Evolutionary conservation across 2,888 invertebrate genomes (phyloP).

Genomic region (Spodoptera exigua): DNA sequence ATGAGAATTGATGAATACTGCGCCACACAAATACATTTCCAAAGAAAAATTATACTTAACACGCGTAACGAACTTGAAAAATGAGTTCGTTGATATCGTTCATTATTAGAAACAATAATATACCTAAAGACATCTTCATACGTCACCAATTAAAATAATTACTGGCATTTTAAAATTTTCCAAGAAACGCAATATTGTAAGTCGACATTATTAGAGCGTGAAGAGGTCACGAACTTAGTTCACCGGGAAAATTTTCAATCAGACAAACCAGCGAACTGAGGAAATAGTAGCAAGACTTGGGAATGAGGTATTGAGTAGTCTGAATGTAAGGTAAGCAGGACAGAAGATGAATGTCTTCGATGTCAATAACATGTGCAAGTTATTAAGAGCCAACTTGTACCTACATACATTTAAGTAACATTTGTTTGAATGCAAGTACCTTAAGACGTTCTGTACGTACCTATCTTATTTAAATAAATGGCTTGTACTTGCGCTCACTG

Average conservation of each 20-base stretch:
- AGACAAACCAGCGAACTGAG: slow-evolving; percentile 27
- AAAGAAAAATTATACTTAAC: slow-evolving; percentile 14
- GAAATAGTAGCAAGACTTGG: slow-evolving; percentile 12
- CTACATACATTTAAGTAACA: slow-evolving; percentile 7
- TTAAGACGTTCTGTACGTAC: neutral
- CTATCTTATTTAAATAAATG: slow-evolving; percentile 25
- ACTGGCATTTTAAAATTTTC: neutral
- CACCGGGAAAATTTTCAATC: slow-evolving; percentile 37
- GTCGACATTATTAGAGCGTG: slow-evolving; percentile 36
- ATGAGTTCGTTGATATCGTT: slow-evolving; percentile 18
- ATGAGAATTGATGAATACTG: slow-evolving; percentile 32
- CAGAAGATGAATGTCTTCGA: neutral
- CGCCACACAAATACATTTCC: slow-evolving; percentile 4
- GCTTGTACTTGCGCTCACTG: slow-evolving; percentile 9
- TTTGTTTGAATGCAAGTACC: slow-evolving; percentile 14
- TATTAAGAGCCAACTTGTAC: neutral
- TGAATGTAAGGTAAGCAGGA: slow-evolving; percentile 2
- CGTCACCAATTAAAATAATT: no score
- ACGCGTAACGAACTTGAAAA: slow-evolving; percentile 6
- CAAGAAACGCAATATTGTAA: slow-evolving; percentile 4
- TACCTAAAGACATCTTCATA: no score
- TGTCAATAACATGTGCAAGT: neutral
- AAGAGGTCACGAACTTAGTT: slow-evolving; percentile 26
- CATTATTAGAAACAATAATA: no score
- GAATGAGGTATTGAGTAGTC: slow-evolving; percentile 13